Evolutionary conservation across 2,888 invertebrate genomes (phyloP).

Genomic region (Monopis laevigella): DNA sequence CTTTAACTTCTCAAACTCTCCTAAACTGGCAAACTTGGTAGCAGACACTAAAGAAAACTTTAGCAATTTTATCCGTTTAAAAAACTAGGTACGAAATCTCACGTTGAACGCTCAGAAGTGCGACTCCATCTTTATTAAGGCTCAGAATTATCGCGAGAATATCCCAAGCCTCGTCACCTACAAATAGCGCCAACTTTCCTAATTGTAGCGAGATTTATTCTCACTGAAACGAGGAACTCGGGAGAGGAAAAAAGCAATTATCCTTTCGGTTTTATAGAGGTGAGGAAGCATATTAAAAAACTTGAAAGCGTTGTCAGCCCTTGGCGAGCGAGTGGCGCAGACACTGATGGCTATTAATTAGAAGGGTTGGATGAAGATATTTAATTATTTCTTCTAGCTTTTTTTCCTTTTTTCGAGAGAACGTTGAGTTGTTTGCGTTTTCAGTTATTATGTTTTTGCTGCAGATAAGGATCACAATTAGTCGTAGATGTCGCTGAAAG

Average conservation of each 20-base stretch:
- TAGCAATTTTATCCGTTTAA: conserved; percentile 13
- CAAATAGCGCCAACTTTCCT: conserved; percentile 37
- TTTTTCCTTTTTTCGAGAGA: conserved; percentile 24
- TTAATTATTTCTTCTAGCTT: conserved; percentile 53
- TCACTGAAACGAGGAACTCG: conserved; percentile 31
- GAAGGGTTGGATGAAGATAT: conserved; percentile 64
- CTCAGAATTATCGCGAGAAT: conserved; percentile 22
- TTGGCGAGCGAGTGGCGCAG: conserved; percentile 47
- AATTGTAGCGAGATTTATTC: conserved; percentile 45
- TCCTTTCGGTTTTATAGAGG: conserved; percentile 24
- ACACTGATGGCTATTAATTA: conserved; percentile 67
- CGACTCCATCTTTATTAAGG: conserved; percentile 12
- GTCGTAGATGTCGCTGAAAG: no score
- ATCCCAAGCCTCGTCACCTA: conserved; percentile 20
- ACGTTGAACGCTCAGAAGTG: conserved; percentile 5
- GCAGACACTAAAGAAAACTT: conserved; percentile 9
- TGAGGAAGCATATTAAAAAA: conserved; percentile 16
- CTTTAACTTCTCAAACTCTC: background rate
- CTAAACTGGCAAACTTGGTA: conserved; percentile 4
- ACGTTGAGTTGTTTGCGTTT: conserved; percentile 18
- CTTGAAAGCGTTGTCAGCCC: conserved; percentile 55
- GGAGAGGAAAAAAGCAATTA: conserved; percentile 56
- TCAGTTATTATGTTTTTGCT: no score
- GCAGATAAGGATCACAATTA: no score
- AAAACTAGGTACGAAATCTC: conserved; percentile 10